phyloP scores from a whole-genome alignment of 2,888 invertebrate species.

The Calephelis perditalis region DNA sequence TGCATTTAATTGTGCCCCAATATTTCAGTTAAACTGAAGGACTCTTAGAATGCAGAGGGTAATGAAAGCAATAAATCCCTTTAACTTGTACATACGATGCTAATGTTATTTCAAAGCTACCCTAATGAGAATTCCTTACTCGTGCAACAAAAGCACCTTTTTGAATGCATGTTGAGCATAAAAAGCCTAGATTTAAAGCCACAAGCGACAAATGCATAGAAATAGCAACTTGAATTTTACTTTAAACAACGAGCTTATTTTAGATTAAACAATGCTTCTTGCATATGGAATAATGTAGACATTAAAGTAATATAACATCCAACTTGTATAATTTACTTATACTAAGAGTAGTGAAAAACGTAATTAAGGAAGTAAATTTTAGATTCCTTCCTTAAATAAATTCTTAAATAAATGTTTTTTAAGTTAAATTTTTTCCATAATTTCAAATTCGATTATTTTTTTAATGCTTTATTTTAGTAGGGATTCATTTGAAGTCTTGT shows the following conservation, averaged over 20 bases:
- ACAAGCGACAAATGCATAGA: slow-evolving; percentile 37
- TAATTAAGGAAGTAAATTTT: too few species aligned
- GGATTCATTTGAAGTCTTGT: too few species aligned
- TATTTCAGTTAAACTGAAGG: slow-evolving; percentile 30
- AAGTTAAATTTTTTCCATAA: too few species aligned
- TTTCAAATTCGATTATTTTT: too few species aligned
- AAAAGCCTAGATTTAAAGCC: slow-evolving; percentile 52
- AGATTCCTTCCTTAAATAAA: too few species aligned
- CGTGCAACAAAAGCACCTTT: slow-evolving; percentile 55
- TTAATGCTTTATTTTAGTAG: too few species aligned
- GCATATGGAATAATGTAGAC: not conserved
- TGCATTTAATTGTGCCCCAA: slow-evolving; percentile 11
- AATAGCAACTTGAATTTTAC: slow-evolving; percentile 16
- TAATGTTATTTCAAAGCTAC: slow-evolving; percentile 64
- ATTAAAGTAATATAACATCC: not conserved
- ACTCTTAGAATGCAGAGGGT: slow-evolving; percentile 29
- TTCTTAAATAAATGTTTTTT: too few species aligned
- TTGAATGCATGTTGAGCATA: slow-evolving; percentile 61
- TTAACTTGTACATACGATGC: slow-evolving; percentile 41
- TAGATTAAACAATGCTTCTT: not conserved
- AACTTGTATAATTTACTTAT: too few species aligned
- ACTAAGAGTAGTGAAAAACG: too few species aligned
- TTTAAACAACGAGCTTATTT: slow-evolving; percentile 1
- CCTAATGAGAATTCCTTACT: slow-evolving; percentile 66
- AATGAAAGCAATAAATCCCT: slow-evolving; percentile 46